A percentile compares a stretch with the other conserved stretches of the same genome.
phyloP scores from a whole-genome alignment of 2,888 invertebrate genomes.

The Drosophila mayaguana region DNA sequence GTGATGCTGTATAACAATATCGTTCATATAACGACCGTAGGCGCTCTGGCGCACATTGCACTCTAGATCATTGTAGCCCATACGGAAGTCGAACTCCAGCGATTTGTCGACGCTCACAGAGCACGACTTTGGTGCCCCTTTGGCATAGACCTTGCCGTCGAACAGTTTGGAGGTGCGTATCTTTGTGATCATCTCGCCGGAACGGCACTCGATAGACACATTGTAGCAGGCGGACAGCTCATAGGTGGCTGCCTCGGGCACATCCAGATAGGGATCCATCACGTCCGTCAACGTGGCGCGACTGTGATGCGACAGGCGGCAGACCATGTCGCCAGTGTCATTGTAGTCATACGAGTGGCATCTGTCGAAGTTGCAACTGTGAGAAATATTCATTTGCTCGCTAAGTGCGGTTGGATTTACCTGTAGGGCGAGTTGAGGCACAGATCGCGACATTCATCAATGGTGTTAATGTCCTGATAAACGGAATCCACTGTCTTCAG shows the following conservation, averaged over 20 bases:
- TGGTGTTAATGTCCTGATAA: conserved; percentile 93
- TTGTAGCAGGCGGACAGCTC: conserved; percentile 97
- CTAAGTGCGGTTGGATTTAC: conserved; percentile 58
- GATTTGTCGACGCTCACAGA: conserved; percentile 94
- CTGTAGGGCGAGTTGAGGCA: conserved; percentile 95
- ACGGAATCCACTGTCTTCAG: conserved; percentile 97
- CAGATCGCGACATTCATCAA: conserved; percentile 95
- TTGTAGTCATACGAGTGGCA: conserved; percentile 98
- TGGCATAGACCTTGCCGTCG: conserved; percentile 97
- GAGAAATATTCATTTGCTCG: conserved; percentile 20
- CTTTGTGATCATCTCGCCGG: conserved; percentile 96
- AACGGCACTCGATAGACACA: conserved; percentile 95
- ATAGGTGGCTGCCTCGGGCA: conserved; percentile 95
- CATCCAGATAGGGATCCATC: conserved; percentile 95
- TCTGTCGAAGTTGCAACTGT: conserved; percentile 81
- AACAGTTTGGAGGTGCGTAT: conserved; percentile 96
- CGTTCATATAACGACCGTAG: conserved; percentile 93
- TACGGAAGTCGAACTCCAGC: conserved; percentile 94
- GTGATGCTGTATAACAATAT: conserved; percentile 97
- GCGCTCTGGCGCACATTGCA: conserved; percentile 95
- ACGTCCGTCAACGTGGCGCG: conserved; percentile 94
- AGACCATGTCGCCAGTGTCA: conserved; percentile 96
- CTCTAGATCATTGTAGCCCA: conserved; percentile 96
- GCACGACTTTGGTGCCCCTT: conserved; percentile 96
- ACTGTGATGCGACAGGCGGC: conserved; percentile 95